Evolutionary conservation across 2,113 vertebrate genomes (phyloP), one percentile per base, ranked within the genome.

Genomic region (Podocnemis expansa): DNA sequence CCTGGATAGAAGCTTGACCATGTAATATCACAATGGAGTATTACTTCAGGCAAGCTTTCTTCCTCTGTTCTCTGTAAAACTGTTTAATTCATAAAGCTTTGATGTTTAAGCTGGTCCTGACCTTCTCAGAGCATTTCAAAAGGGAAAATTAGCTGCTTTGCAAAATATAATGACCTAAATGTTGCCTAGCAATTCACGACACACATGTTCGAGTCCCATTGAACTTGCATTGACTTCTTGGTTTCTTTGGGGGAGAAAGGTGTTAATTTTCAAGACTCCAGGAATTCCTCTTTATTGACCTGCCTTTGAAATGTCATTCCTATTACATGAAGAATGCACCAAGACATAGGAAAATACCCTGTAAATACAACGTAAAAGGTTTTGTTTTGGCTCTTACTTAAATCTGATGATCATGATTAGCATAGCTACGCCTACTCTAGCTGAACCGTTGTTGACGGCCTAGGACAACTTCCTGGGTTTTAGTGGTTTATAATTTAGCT

Each of bases 61-160:
- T 96, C 94, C 85, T 98, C 96, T 97, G 92, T 97, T 98, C 97
- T 97, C 88, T 96, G 96, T 98, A 98, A 98, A 98, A 98, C 97
- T 98, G 95, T 97, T 99, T 98, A 98, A 98, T 98, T 99, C 98
- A 93, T 98, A 96, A 96, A 95, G 97, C 98, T 99, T 99, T 99
- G 98, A 99, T 98, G 98, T 98, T 98, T 98, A 98, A 98, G 98
- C 98, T 98, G 97, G 97, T 97, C 96, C 93, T 98, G 98, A 98
- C 98, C 98, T 98, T 96, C 96, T 95, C 88, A 85, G 94, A 98
- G 89, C 80, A 97, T 98, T 98, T 98, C 98, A 98, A 98, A 99
- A 98, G 93, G 95, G 97, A 97, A 99, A 98, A 99, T 98, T 98
- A 98, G 98, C 97, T 98, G 98, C 97, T 97, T 98, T 96, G 94